Conservation (phyloP, 1,140 invertebrate species). For the Chironomus striatipennis region DNA sequence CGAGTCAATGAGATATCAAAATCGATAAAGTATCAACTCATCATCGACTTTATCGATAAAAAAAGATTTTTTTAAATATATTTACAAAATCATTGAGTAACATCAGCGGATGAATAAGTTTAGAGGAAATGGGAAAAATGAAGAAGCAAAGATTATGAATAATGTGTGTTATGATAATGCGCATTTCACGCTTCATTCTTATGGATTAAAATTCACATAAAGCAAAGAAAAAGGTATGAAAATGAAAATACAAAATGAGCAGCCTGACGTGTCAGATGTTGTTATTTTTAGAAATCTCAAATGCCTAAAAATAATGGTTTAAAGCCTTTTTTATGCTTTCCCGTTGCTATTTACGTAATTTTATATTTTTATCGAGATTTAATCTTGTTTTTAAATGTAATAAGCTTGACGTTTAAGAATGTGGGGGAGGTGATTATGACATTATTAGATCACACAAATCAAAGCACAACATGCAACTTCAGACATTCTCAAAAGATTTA, state of each 20-base stretch:
- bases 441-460: no score
- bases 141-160: not conserved
- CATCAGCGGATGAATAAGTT: no score
- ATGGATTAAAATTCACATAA: conserved; percentile 7
- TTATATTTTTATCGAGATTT: not conserved
- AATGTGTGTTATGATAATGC: not conserved
- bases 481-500: no score
- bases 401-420: not conserved
- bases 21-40: no score
- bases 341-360: not conserved
- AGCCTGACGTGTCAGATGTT: not conserved
- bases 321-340: not conserved
- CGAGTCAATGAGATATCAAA: no score
- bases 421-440: no score
- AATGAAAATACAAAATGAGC: not conserved
- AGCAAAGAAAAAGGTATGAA: not conserved
- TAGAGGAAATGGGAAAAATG: no score
- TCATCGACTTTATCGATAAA: no score
- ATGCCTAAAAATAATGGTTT: not conserved
- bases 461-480: no score
- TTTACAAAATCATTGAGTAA: no score
- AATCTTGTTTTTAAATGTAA: not conserved
- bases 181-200: not conserved
- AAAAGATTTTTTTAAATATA: no score
- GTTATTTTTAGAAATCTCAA: not conserved